phyloP scores from a whole-genome alignment of 23 tunicate genomes.

The Phallusia fumigata region DNA sequence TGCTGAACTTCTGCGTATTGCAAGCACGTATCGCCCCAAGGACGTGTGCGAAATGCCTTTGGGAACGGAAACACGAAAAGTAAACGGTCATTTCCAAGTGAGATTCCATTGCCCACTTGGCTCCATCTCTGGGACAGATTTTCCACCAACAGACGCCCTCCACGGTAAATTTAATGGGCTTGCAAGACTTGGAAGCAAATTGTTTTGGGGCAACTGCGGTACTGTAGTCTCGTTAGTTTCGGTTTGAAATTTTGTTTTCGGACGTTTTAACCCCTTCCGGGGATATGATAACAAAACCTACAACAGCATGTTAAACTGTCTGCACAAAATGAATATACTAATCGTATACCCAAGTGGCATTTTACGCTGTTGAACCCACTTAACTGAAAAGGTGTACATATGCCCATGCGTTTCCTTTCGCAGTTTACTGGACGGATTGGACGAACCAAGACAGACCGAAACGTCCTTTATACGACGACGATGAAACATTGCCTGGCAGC shows the following conservation, averaged over 20 bases:
- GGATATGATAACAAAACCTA: not conserved
- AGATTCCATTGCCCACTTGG: slow-evolving; percentile 74
- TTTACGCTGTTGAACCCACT: no score
- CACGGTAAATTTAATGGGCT: slow-evolving; percentile 33
- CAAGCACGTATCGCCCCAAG: slow-evolving; percentile 39
- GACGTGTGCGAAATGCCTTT: slow-evolving; percentile 60
- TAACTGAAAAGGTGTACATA: no score
- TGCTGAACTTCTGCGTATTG: slow-evolving; percentile 32
- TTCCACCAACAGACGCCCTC: slow-evolving; percentile 54
- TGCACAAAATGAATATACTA: no score
- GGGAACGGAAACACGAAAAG: slow-evolving; percentile 36
- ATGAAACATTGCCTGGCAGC: slow-evolving; percentile 39
- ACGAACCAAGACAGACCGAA: slow-evolving; percentile 44
- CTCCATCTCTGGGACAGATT: slow-evolving; percentile 64
- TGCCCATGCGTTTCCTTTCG: no score
- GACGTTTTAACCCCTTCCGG: no score
- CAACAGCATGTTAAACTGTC: not conserved
- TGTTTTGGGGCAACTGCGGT: no score
- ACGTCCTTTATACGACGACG: slow-evolving; percentile 30
- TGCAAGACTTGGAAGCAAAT: no score
- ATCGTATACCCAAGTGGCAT: no score
- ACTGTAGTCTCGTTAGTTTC: no score
- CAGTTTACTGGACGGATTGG: slow-evolving; percentile 84
- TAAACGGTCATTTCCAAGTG: slow-evolving; percentile 58
- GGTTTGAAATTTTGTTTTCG: no score